Evolutionary conservation across 2,888 invertebrate species (phyloP).

Genomic region (Yponomeuta plumbellus): DNA sequence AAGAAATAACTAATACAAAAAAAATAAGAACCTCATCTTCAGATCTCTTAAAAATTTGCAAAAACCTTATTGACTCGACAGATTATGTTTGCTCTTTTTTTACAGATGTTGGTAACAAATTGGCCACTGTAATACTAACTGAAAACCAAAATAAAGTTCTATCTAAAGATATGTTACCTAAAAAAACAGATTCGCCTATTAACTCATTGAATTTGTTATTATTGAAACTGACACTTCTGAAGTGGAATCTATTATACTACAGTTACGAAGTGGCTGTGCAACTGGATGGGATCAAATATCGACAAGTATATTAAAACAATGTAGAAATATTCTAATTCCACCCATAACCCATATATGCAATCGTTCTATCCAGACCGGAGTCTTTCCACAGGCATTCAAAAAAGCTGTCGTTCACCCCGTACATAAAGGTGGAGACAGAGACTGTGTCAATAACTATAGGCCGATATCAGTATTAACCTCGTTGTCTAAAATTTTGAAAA

Average conservation of each 20-base stretch:
- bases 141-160: background rate
- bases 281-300: slow-evolving; percentile 15
- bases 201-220: background rate
- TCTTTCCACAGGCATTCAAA: slow-evolving; percentile 14
- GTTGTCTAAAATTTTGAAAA: slow-evolving; percentile 1
- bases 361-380: background rate
- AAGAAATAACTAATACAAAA: slow-evolving; percentile 7
- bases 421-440: slow-evolving; percentile 9
- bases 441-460: slow-evolving; percentile 6
- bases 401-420: slow-evolving; percentile 14
- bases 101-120: slow-evolving; percentile 2
- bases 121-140: slow-evolving; percentile 6
- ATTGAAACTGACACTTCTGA: slow-evolving; percentile 2
- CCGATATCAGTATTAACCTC: slow-evolving; percentile 8
- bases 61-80: background rate
- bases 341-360: slow-evolving; percentile 10
- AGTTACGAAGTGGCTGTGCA: slow-evolving; percentile 1
- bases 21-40: background rate
- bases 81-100: background rate
- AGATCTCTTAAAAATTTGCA: background rate
- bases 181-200: background rate
- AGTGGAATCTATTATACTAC: background rate
- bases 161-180: background rate
- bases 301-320: background rate
- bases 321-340: background rate